Conservation (phyloP, 2,888 invertebrate genomes). For the Eristalis arbustorum region DNA sequence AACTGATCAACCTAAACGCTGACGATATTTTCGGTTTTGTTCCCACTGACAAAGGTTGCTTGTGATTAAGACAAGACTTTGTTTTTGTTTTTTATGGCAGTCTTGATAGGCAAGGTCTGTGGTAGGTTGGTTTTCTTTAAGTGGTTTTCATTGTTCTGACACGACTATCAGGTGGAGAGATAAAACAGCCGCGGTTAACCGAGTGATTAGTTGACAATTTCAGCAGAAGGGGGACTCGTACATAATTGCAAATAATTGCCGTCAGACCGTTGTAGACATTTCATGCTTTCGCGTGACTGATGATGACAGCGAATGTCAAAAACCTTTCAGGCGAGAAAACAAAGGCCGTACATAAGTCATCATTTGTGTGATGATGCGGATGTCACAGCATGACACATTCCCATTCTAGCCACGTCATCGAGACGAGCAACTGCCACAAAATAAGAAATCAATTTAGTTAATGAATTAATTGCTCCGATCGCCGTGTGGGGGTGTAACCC, state of each 20-base stretch:
- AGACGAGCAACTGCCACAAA: not conserved
- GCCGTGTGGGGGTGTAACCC: not conserved
- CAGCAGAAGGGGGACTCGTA: not conserved
- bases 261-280: no score
- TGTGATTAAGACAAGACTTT: not conserved
- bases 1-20: not conserved
- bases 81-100: not conserved
- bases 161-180: conserved; percentile 34
- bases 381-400: conserved; percentile 49
- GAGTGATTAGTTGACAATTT: conserved; percentile 23
- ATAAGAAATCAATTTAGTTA: conserved; percentile 7
- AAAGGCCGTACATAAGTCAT: conserved; percentile 29
- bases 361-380: conserved; percentile 35
- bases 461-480: conserved; percentile 36
- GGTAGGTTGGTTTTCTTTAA: conserved; percentile 5
- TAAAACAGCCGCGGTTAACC: conserved; percentile 17
- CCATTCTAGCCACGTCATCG: not conserved
- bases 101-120: conserved; percentile 12
- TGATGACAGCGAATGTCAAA: not conserved
- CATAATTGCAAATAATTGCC: conserved; percentile 31
- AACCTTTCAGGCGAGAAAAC: not conserved
- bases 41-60: not conserved
- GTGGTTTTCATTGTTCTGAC: conserved; percentile 30
- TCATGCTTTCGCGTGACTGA: not conserved
- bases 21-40: not conserved